Base-by-base conservation (phyloP, 2,113 vertebrate genomes). In the Aspidoscelis tigris region DNA sequence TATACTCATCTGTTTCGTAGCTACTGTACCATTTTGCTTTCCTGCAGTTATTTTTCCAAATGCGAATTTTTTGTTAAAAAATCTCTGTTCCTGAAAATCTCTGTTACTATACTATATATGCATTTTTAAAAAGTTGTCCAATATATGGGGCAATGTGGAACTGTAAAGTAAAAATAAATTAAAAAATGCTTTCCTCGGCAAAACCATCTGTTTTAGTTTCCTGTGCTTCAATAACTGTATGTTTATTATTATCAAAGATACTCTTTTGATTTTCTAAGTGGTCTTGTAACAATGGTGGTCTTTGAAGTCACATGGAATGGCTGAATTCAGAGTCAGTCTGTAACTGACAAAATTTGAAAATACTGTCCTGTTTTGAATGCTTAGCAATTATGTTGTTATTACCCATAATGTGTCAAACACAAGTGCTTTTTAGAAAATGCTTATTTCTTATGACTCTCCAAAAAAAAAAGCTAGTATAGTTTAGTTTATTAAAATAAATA, bases 121-220 rank as follows among this genome's bases (percentile, higher is more conserved):
- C 91, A 94, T 95, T 89, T 91, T 84, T 85, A 21, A 39, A 53
- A 53, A 69, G 80, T 94, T 96, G 97, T 96, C 88, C 93, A 96
- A 90, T 96, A 96, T 94, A 90, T 95, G 91, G 95, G 94, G 91
- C 95, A 92, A 92, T 76, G 91, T 86, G 88, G 83, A 90, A 93
- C 92, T 93, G 92, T 91, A 92, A 89, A 92, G 88, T 87, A 88
- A 95, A 95, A 96, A 88, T 95, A 94, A 95, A 88, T 95, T 61
- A 61, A 94, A 95, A 97, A 96, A 89, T 95, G 93, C 96, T 96
- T 97, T 94, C 92, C 95, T 97, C 97, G 97, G 97, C 96, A 96
- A 90, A 96, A 96, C 96, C 96, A 96, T 97, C 97, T 98, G 96
- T 95, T 95, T 93, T 90, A 74, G 90, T 97, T 98, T 98, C 98